Evolutionary conservation across 2,113 vertebrate genomes (phyloP).

Genomic region (Aptenodytes forsteri): DNA sequence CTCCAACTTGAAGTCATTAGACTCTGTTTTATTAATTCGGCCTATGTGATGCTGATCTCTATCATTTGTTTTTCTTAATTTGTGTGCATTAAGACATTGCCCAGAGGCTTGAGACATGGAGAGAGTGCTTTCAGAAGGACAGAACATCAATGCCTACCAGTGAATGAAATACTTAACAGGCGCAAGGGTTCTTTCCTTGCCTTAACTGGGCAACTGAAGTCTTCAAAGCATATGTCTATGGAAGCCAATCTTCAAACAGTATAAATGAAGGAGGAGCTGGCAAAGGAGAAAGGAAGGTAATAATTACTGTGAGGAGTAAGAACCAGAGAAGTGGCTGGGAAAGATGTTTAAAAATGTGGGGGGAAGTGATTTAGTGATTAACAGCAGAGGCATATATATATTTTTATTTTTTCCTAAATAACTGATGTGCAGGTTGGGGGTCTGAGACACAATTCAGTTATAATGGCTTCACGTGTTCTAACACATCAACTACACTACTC

Average conservation of each 20-base stretch:
- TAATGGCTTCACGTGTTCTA: background rate
- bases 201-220: constrained; percentile 16
- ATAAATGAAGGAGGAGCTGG: background rate
- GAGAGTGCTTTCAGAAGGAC: background rate
- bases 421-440: background rate
- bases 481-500: background rate
- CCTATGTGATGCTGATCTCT: constrained; percentile 24
- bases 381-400: background rate
- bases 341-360: background rate
- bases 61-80: constrained; percentile 59
- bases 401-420: background rate
- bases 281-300: background rate
- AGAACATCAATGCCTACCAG: constrained; percentile 19
- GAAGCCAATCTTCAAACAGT: background rate
- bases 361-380: background rate
- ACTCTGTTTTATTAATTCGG: constrained; percentile 27
- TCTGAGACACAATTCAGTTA: background rate
- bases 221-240: background rate
- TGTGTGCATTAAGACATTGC: constrained; percentile 44
- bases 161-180: constrained; percentile 16
- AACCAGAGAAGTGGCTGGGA: background rate
- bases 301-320: background rate
- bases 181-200: constrained; percentile 38
- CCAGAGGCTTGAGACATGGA: constrained; percentile 7
- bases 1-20: constrained; percentile 21